These are phyloP conservation scores for Nannoperca obscura DNA, from an alignment of 2,797 vertebrate species.

Conservation along the genomic window DNA sequence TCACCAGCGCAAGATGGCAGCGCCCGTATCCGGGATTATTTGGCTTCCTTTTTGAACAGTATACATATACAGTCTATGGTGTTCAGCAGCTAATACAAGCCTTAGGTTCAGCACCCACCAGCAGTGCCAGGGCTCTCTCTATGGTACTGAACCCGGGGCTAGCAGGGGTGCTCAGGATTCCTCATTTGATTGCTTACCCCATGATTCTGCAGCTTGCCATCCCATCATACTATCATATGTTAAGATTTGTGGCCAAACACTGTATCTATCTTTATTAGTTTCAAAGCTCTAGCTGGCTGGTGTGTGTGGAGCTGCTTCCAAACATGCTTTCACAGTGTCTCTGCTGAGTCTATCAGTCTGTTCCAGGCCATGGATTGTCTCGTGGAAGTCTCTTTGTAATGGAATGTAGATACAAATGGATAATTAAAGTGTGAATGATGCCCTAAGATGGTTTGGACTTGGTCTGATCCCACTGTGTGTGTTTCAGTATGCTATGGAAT, in stretches of 20 bases:
- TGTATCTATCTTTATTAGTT: not conserved
- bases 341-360: not conserved
- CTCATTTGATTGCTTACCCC: not conserved
- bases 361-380: not conserved
- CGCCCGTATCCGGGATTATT: no score
- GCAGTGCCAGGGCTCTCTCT: not conserved
- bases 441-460: not conserved
- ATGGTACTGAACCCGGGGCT: not conserved
- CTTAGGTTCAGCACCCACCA: not conserved
- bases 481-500: not conserved
- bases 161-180: not conserved
- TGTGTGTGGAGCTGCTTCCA: constrained; percentile 4
- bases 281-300: not conserved
- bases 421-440: not conserved
- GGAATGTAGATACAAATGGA: not conserved
- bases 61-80: no score
- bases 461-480: not conserved
- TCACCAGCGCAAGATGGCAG: no score
- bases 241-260: not conserved
- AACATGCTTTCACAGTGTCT: not conserved
- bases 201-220: not conserved
- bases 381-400: not conserved
- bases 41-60: no score
- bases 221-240: not conserved
- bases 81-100: no score